Evolutionary conservation across 1,140 invertebrate species (phyloP).

Genomic region (Melipona quadrifasciata): DNA sequence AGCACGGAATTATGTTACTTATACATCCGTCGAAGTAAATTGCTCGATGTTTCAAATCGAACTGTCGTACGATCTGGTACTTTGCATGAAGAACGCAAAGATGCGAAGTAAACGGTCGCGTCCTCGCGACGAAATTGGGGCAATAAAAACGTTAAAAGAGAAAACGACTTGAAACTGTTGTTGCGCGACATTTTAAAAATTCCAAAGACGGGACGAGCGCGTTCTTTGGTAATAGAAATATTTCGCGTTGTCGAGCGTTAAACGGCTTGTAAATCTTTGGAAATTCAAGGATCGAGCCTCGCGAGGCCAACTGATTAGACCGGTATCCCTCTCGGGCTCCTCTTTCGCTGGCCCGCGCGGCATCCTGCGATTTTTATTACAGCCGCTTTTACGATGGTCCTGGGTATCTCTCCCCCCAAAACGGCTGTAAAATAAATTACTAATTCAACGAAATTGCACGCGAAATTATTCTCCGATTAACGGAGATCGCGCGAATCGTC

Average conservation of each 20-base stretch:
- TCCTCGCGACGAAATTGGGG: neutral
- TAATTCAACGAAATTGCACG: slow-evolving; percentile 43
- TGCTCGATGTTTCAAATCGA: neutral
- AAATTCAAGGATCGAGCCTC: neutral
- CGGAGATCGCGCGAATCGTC: slow-evolving; percentile 34
- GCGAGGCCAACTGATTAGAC: neutral
- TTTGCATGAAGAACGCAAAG: neutral
- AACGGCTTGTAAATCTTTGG: neutral
- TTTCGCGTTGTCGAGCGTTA: too few species aligned
- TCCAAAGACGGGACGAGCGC: neutral
- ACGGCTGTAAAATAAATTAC: slow-evolving; percentile 45
- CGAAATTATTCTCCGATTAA: slow-evolving; percentile 41
- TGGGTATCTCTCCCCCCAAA: slow-evolving; percentile 21
- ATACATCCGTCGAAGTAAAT: neutral
- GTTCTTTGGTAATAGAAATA: too few species aligned
- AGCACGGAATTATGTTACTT: neutral
- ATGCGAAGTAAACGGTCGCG: too few species aligned
- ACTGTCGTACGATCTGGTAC: neutral
- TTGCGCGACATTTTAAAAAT: neutral
- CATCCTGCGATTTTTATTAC: slow-evolving; percentile 25
- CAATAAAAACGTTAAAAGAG: too few species aligned
- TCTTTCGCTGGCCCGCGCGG: too few species aligned
- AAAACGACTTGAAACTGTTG: neutral
- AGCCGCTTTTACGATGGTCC: slow-evolving; percentile 7
- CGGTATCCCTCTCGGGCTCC: neutral